Percentiles rank a stretch among this genome's conserved stretches.
phyloP scores from a whole-genome alignment of 2,113 vertebrate genomes.

The Nothoprocta perdicaria region DNA sequence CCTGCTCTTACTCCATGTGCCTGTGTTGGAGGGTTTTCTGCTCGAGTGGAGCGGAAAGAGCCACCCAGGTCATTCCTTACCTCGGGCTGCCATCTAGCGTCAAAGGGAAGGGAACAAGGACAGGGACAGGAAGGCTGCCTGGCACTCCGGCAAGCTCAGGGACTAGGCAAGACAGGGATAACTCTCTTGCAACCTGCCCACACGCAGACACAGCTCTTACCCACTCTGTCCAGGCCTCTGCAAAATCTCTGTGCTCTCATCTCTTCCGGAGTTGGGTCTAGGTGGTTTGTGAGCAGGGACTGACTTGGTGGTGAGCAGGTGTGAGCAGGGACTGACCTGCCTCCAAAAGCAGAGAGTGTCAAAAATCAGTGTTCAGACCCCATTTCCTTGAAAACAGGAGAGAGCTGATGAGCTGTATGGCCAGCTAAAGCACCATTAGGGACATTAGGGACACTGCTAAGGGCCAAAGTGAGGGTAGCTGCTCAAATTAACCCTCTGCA shows the following conservation, averaged over 20 bases:
- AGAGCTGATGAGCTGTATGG: background rate
- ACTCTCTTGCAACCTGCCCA: background rate
- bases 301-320: too few species aligned
- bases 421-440: background rate
- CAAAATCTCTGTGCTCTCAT: background rate
- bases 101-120: background rate
- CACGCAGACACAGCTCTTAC: background rate
- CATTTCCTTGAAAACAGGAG: background rate
- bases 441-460: background rate
- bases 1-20: too few species aligned
- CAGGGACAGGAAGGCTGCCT: background rate
- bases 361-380: background rate
- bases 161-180: background rate
- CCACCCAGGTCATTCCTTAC: background rate
- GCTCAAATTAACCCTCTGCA: background rate
- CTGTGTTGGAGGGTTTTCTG: too few species aligned
- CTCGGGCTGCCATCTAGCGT: slow-evolving; percentile 56
- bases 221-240: background rate
- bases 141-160: background rate
- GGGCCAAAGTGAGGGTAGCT: background rate
- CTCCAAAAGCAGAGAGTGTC: background rate
- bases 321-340: background rate
- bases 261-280: background rate
- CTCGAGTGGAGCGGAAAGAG: background rate
- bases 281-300: background rate